phyloP scores from a whole-genome alignment of 2,888 invertebrate genomes.

The Aphrophora alni region DNA sequence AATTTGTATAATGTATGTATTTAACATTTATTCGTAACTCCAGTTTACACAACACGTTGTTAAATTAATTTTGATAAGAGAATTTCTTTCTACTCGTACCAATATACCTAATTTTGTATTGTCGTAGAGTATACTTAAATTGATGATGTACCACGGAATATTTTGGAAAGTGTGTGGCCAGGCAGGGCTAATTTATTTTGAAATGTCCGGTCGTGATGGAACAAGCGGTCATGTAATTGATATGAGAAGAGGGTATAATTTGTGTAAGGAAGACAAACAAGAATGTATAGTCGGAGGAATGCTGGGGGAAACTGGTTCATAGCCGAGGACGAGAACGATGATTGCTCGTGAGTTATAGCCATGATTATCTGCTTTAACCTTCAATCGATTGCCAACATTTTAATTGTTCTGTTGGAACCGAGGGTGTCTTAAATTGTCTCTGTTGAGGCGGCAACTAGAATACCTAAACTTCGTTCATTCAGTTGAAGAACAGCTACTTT shows the following conservation, averaged over 20 bases:
- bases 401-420: neutral
- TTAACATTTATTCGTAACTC: neutral
- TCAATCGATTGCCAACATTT: neutral
- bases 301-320: slow-evolving; percentile 2
- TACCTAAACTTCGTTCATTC: too few relatives aligned
- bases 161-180: neutral
- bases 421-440: neutral
- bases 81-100: neutral
- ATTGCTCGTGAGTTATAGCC: neutral
- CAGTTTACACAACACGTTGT: slow-evolving; percentile 2
- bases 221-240: neutral
- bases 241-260: neutral
- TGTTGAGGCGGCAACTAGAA: neutral
- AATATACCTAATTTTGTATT: neutral
- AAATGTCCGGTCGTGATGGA: neutral
- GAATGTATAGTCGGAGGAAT: neutral
- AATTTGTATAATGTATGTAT: neutral
- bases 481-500: too few relatives aligned
- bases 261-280: neutral
- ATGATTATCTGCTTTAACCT: neutral
- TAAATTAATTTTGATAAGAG: neutral
- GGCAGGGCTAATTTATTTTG: neutral
- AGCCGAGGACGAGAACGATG: neutral
- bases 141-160: neutral
- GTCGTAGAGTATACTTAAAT: neutral